Evolutionary conservation across 1,140 invertebrate genomes (phyloP), one percentile per base, ranked within the genome.

Genomic region (Polypedilum pembai): DNA sequence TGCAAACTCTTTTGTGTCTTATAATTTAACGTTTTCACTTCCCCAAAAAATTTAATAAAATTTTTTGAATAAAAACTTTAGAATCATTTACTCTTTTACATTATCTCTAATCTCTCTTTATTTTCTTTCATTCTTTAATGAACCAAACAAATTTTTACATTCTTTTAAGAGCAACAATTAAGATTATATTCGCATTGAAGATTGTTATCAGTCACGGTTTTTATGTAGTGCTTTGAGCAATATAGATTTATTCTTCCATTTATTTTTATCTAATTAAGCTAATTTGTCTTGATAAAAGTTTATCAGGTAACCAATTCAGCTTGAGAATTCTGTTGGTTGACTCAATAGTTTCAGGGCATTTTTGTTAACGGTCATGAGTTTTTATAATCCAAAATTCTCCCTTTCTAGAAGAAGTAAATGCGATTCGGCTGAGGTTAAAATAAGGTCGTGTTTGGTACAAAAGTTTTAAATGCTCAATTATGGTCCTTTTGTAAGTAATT

Each of bases 111-210:
- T 56, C n/a, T 56, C 12, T 56, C 15, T 12, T 15, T n/a, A 15
- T 56, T 56, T 56, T 56, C 45, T n/a, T n/a, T 56, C 45, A 12
- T n/a, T 56, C 65, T 8, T 69, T 69, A 69, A 69, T 69, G 17
- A 69, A 69, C 65, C 20, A n/a, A 21, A 69, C 24, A 33, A 7
- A 20, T 20, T 69, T 69, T 69, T 69, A 8, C 65, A 21, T 18
- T 18, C 20, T 69, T 69, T 69, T 18, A 21, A 69, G 17, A 69
- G 18, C 65, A 69, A 69, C 65, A 69, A 69, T 69, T 69, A 69
- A 69, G 65, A 69, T 69, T 69, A 69, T 69, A 69, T 69, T 69
- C n/a, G 65, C 17, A 69, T 69, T 69, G 65, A 69, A 69, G 65
- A 69, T 69, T 69, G n/a, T 21, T 20, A 69, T 69, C 65, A 20